Evolutionary conservation across 1,140 invertebrate species (phyloP), one percentile per base, ranked within the genome.

Genomic region (Bicyclus anynana): DNA sequence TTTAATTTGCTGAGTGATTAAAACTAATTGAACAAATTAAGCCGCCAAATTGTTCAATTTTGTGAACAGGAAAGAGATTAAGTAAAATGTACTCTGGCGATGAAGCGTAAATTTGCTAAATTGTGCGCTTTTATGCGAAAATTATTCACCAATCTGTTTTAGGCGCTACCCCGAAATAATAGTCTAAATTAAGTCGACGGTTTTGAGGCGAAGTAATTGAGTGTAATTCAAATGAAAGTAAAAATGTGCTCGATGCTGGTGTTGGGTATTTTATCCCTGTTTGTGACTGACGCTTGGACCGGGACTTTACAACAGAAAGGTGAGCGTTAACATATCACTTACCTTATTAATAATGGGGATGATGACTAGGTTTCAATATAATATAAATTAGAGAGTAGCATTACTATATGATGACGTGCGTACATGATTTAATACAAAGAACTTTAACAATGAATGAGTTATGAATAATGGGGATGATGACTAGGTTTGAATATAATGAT

Each of bases 271-370:
- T 40, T 81, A 17, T 62, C 67, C 16, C 48, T 82, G n/a, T 59
- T 84, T 20, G 65, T 74, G n/a, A 59, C 74, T 27, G 77, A 82
- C 54, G 67, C 77, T 23, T 64, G 74, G 47, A 82, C 70, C 12
- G 74, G 72, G 5, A 69, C 79, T 38, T 51, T 79, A 12, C 71
- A 72, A 46, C 67, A 73, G 7, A 68, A 68, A 73, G 75, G 81
- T 84, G 48, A 74, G 67, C n/a, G 27, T 5, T 29, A 29, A 4
- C 10, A 29, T 9, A 33, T 33, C 10, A 10, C n/a, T n/a, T n/a
- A n/a, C n/a, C n/a, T n/a, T n/a, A n/a, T n/a, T n/a, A n/a, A n/a
- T n/a, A n/a, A n/a, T n/a, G n/a, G n/a, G n/a, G n/a, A n/a, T n/a
- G n/a, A n/a, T n/a, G n/a, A n/a, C n/a, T n/a, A n/a, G n/a, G n/a